A percentile compares a stretch with the other conserved stretches of the same genome.
phyloP scores from a whole-genome alignment of 2,113 vertebrate species.

The Festucalex cinctus region DNA sequence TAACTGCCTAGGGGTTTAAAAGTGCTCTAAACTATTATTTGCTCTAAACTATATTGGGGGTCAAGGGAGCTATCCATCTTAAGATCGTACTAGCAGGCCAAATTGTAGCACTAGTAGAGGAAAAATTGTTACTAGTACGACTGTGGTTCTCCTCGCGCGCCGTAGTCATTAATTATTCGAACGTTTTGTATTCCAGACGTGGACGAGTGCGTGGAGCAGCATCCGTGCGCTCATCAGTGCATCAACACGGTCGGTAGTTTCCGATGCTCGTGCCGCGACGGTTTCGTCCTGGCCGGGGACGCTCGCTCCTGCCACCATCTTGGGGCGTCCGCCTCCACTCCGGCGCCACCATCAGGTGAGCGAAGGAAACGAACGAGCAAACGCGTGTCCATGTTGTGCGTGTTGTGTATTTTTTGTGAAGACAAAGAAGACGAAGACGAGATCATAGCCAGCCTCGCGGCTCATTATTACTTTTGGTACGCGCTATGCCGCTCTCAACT shows the following conservation, averaged over 20 bases:
- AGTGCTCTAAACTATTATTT: no score
- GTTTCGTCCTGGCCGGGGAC: conserved; percentile 70
- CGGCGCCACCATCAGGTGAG: conserved; percentile 29
- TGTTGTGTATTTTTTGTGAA: conserved; percentile 11
- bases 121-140: neutral
- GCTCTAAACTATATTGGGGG: no score
- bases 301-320: conserved; percentile 62
- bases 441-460: conserved; percentile 75
- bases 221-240: conserved; percentile 77
- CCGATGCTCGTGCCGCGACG: conserved; percentile 71
- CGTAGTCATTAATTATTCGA: neutral
- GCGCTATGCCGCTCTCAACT: conserved; percentile 99
- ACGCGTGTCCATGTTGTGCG: conserved; percentile 1
- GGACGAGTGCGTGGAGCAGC: conserved; percentile 77
- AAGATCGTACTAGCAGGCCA: no score
- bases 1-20: neutral
- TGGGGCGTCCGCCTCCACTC: conserved; percentile 16
- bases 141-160: no score
- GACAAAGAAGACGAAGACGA: conserved; percentile 34
- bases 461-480: conserved; percentile 99
- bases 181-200: conserved; percentile 70
- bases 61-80: no score
- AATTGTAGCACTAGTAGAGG: neutral
- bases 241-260: conserved; percentile 81
- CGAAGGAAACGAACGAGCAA: conserved; percentile 3